Evolutionary conservation across 2,888 invertebrate genomes (phyloP), one percentile per base, ranked within the genome.

Genomic region (Drosophila borealis): DNA sequence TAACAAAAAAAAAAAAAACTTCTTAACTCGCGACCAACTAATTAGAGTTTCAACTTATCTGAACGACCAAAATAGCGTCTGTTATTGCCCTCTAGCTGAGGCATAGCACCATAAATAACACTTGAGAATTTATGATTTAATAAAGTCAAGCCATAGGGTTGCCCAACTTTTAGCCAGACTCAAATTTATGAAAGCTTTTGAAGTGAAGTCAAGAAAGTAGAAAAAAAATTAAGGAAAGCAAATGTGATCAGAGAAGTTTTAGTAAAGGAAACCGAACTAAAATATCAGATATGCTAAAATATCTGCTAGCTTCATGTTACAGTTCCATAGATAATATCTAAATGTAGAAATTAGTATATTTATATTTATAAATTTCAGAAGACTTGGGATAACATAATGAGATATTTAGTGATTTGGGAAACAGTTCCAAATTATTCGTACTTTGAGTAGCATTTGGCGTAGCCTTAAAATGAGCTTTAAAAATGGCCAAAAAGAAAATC

Each of bases 1-100:
- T 72, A 62, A 64, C 71, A 67, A 67, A 65, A 17, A 17, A 17
- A 17, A 17, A 17, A 17, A 17, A 66, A 78, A 69, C 69, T 71
- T 45, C 19, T 42, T 29, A 48, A 53, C 44, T 21, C 14, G 33
- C 49, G 39, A 6, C 13, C 53, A 62, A 45, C 64, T 72, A 83
- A 86, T 80, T 69, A 82, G 64, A 65, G 60, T 54, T 33, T 54
- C 46, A 66, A 54, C 50, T 54, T 61, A 37, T 46, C 55, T 25
- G 14, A 39, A 51, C n/a, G 36, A 21, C 25, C 21, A n/a, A 59
- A 14, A 51, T 39, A 14, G 14, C n/a, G 13, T 8, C 29, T 8
- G 33, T 49, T 64, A 37, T 45, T 25, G 11, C 10, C 42, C 42
- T 19, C 10, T 14, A 37, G 17, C 41, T 34, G 21, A n/a, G 2